Conservation (phyloP, 2,888 invertebrate genomes). For the Bellardia pandia region DNA sequence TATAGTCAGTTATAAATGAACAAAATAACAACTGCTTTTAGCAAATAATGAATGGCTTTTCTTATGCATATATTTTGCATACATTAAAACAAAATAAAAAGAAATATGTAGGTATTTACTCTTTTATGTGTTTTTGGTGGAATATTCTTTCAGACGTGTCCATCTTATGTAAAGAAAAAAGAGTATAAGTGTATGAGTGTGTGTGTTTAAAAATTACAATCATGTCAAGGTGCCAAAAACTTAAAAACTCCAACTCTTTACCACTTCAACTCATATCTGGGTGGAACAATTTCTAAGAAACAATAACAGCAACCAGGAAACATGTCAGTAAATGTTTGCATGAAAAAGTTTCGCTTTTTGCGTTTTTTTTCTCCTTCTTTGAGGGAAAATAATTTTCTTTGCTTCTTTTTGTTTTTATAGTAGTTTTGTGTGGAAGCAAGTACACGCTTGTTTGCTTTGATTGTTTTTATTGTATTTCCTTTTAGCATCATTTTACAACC, state of each 20-base stretch:
- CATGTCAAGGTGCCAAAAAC: conserved; percentile 74
- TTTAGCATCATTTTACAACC: background rate
- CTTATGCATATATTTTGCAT: conserved; percentile 45
- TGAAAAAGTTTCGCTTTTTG: conserved; percentile 67
- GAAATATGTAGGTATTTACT: conserved; percentile 16
- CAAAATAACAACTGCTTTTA: conserved; percentile 33
- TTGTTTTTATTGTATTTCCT: conserved; percentile 45
- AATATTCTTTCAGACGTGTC: conserved; percentile 43
- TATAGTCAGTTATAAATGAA: conserved; percentile 31
- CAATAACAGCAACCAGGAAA: conserved; percentile 57
- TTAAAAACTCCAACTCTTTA: conserved; percentile 56
- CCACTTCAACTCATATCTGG: conserved; percentile 54
- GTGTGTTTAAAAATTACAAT: conserved; percentile 66
- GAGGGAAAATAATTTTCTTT: conserved; percentile 29
- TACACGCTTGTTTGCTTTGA: conserved; percentile 50
- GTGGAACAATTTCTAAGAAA: conserved; percentile 25
- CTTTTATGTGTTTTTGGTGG: conserved; percentile 32
- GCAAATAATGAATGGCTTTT: conserved; percentile 57
- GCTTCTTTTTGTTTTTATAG: background rate
- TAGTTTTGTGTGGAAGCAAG: conserved; percentile 36
- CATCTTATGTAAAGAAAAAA: conserved; percentile 24
- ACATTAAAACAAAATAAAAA: conserved; percentile 28
- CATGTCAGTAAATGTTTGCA: conserved; percentile 72
- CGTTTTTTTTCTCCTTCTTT: conserved; percentile 52
- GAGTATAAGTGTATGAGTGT: background rate